Percentiles rank a stretch among this genome's conserved stretches.
These are phyloP conservation scores for Drosophila imparisetae DNA, from an alignment of 2,888 invertebrate species.

Conservation along the genomic window DNA sequence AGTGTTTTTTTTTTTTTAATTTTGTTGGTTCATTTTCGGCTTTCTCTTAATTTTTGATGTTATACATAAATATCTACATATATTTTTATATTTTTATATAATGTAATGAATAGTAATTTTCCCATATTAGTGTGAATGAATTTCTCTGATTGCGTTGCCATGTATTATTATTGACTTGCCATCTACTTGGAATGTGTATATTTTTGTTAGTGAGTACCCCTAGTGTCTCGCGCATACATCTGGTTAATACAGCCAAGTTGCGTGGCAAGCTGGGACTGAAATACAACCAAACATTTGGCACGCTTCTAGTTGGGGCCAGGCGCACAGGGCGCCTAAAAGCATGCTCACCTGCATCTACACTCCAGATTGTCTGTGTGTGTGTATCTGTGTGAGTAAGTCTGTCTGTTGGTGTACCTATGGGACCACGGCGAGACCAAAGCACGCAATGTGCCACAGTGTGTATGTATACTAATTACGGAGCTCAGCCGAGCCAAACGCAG, in stretches of 20 bases:
- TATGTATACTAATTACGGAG: conserved; percentile 61
- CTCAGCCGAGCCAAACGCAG: conserved; percentile 27
- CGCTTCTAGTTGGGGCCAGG: conserved; percentile 62
- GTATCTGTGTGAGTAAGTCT: conserved; percentile 21
- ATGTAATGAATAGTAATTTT: background rate
- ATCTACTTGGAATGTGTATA: background rate
- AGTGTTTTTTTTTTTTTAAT: background rate
- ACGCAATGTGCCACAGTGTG: conserved; percentile 55
- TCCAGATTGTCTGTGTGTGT: conserved; percentile 12
- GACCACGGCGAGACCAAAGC: conserved; percentile 32
- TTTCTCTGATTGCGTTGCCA: background rate
- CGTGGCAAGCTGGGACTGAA: conserved; percentile 42
- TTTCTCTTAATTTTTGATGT: background rate
- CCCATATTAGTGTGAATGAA: background rate
- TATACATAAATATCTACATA: background rate
- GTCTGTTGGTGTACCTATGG: conserved; percentile 26
- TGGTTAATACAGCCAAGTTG: conserved; percentile 13
- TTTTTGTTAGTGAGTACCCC: conserved; percentile 10
- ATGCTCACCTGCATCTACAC: conserved; percentile 46
- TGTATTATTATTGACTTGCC: background rate
- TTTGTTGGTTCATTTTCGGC: background rate
- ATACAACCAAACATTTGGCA: conserved; percentile 79
- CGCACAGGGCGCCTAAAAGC: conserved; percentile 76
- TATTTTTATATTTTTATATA: background rate
- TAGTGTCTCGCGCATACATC: conserved; percentile 13